These are phyloP conservation scores for Molossus molossus DNA, from an alignment of 2,797 vertebrate genomes.

Conservation along the genomic window DNA sequence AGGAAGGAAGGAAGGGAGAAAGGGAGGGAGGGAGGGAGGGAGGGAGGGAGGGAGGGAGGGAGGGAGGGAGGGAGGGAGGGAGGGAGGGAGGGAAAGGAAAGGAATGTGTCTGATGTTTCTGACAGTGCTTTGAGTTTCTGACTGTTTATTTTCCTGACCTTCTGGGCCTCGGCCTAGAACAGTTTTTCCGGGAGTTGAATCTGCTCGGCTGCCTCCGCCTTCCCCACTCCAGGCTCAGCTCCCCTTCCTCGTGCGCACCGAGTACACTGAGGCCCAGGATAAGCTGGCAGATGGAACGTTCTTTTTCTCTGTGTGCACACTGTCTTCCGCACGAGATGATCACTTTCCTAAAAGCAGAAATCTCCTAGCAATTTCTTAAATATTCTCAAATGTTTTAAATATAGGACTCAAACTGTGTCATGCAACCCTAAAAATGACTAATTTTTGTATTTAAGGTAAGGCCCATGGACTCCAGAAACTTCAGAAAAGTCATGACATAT, in stretches of 20 bases:
- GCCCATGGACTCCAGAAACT: not conserved
- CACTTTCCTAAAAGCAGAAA: not conserved
- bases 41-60: too few relatives aligned
- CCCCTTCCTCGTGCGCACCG: not conserved
- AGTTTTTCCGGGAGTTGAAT: not conserved
- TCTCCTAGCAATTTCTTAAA: not conserved
- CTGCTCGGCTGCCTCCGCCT: not conserved
- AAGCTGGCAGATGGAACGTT: not conserved
- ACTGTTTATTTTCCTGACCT: not conserved
- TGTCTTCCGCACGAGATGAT: not conserved
- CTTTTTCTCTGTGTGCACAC: not conserved
- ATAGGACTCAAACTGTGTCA: not conserved
- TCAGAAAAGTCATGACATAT: not conserved
- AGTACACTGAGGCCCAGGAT: not conserved
- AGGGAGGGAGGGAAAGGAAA: not conserved
- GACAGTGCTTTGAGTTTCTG: not conserved
- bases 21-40: too few relatives aligned
- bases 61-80: too few relatives aligned
- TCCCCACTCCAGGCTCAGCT: fast-evolving
- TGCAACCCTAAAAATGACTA: not conserved
- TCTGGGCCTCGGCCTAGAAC: not conserved
- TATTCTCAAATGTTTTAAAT: not conserved
- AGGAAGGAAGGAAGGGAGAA: too few relatives aligned
- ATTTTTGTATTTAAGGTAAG: constrained; percentile 9
- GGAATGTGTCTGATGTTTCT: not conserved